Evolutionary conservation across 2,113 vertebrate species (phyloP).

Genomic region (Sapajus apella): DNA sequence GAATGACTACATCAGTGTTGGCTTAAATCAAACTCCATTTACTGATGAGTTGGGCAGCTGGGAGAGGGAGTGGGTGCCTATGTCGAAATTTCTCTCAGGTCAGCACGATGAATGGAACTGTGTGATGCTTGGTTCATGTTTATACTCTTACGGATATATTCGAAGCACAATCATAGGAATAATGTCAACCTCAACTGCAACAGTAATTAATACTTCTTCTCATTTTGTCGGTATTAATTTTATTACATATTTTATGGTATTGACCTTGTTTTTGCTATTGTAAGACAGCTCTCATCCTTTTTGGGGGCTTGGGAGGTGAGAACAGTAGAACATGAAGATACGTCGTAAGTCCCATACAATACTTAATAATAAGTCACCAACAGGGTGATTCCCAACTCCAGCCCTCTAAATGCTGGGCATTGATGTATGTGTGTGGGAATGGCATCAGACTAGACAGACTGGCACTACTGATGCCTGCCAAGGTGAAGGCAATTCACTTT

Average conservation of each 20-base stretch:
- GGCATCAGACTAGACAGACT: slow-evolving; percentile 5
- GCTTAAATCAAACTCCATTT: background rate
- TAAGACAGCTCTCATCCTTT: background rate
- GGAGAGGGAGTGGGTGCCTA: background rate
- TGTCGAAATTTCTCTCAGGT: background rate
- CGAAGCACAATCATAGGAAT: background rate
- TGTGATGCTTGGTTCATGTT: background rate
- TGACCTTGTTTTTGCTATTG: background rate
- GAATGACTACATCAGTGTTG: background rate
- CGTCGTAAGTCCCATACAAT: accelerated
- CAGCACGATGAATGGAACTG: background rate
- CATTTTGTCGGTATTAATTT: background rate
- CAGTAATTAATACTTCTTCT: background rate
- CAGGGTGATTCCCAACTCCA: background rate
- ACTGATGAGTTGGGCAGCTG: background rate
- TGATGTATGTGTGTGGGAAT: background rate
- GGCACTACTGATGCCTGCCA: slow-evolving; percentile 48
- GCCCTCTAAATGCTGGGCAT: background rate
- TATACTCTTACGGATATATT: background rate
- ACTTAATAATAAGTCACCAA: background rate
- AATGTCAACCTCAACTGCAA: background rate
- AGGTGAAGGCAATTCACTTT: slow-evolving; percentile 68
- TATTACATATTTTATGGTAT: background rate
- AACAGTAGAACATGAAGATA: background rate
- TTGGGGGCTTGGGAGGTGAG: background rate